Evolutionary conservation across 2,797 vertebrate species (phyloP).

Genomic region (Rhinoraja longicauda): DNA sequence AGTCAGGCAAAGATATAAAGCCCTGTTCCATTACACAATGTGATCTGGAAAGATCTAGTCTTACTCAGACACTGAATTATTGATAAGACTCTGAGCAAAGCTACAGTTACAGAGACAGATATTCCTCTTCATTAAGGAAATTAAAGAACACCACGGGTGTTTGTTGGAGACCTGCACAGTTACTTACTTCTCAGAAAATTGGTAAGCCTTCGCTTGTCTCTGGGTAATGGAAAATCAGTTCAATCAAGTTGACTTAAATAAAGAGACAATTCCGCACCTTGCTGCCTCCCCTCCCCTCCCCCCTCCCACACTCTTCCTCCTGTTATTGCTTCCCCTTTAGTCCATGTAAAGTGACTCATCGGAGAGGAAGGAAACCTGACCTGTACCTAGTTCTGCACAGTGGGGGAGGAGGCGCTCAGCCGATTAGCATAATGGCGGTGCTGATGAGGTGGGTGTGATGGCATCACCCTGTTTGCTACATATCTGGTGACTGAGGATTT

Average conservation of each 20-base stretch:
- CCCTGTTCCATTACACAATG: conserved; percentile 67
- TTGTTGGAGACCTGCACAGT: conserved; percentile 26
- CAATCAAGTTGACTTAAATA: background rate
- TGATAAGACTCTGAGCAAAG: conserved; percentile 74
- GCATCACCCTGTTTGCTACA: background rate
- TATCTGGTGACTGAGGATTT: background rate
- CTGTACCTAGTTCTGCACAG: background rate
- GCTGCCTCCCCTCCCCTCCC: no score
- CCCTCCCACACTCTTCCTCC: background rate
- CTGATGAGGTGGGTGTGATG: background rate
- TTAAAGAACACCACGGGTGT: conserved; percentile 27
- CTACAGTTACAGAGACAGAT: conserved; percentile 88
- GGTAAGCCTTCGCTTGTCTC: background rate
- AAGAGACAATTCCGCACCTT: background rate
- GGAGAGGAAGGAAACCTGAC: background rate
- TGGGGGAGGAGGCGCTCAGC: no score
- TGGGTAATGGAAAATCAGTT: background rate
- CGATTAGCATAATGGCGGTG: no score
- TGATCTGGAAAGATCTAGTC: conserved; percentile 76
- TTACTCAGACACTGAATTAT: conserved; percentile 95
- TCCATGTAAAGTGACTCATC: background rate
- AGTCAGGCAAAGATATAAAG: conserved; percentile 42
- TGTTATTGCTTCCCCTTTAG: background rate
- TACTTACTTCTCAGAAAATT: background rate
- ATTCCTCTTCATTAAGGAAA: conserved; percentile 81